Conservation (phyloP, 2,888 invertebrate genomes). For the Drosophila emarginata region DNA sequence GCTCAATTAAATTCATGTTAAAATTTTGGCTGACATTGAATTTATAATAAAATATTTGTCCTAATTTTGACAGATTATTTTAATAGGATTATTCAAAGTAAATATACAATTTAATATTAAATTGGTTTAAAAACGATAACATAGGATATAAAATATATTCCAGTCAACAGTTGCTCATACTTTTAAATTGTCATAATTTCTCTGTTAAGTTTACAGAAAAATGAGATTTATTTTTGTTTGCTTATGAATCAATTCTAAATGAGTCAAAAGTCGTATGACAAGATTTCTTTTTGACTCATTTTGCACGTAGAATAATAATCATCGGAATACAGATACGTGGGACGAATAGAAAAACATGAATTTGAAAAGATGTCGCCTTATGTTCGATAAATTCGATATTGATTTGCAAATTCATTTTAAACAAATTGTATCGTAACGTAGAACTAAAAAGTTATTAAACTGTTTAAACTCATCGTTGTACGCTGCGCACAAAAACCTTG, state of each 20-base stretch:
- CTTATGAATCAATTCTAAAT: neutral
- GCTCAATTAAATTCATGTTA: no score
- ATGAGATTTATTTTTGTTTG: neutral
- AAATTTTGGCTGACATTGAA: no score
- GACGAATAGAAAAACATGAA: neutral
- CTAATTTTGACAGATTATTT: no score
- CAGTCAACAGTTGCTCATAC: neutral
- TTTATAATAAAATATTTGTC: no score
- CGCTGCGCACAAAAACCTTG: no score
- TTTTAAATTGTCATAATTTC: neutral
- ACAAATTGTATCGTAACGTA: no score
- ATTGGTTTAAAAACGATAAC: no score
- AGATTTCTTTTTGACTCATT: neutral
- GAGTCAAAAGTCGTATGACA: neutral
- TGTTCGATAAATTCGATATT: neutral
- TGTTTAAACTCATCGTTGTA: no score
- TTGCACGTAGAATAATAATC: slow-evolving; percentile 1
- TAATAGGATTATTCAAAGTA: no score
- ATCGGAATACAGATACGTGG: neutral
- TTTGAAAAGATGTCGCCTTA: neutral
- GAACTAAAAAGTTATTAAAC: neutral
- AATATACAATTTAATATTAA: no score
- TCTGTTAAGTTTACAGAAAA: neutral
- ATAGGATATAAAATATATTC: no score
- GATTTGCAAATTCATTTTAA: neutral